Percentiles rank a stretch among this genome's conserved stretches.
Conservation (phyloP, 2,113 vertebrate genomes). For the Chionodraco myersi region DNA sequence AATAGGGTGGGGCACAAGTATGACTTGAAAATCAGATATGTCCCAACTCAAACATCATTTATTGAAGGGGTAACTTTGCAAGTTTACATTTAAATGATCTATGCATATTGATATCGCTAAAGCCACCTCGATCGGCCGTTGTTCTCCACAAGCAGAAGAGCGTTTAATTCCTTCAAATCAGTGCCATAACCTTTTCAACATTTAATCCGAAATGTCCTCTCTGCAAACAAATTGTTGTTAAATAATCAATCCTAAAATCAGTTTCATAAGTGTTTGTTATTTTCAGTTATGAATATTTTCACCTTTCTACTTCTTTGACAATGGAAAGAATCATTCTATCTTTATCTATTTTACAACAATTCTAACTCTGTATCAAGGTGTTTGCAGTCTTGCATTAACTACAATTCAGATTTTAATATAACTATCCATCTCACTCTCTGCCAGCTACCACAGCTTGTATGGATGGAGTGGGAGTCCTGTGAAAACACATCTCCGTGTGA, state of each 20-base stretch:
- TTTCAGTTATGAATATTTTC: background rate
- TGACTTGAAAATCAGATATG: background rate
- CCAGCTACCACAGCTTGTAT: background rate
- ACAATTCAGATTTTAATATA: background rate
- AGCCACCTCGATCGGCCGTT: slow-evolving; percentile 11
- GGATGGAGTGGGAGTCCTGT: background rate
- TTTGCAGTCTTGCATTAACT: no score
- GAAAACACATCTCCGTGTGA: background rate
- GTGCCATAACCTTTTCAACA: background rate
- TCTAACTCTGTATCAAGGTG: no score
- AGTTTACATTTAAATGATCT: background rate
- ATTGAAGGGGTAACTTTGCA: slow-evolving; percentile 2
- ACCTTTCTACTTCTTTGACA: background rate
- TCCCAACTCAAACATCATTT: background rate
- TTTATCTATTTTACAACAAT: background rate
- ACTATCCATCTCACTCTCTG: background rate
- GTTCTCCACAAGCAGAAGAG: background rate
- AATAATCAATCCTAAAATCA: background rate
- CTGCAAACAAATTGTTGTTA: background rate
- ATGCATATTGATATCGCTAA: no score
- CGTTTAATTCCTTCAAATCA: background rate
- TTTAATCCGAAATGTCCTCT: no score
- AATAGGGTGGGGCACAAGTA: background rate
- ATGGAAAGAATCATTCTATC: background rate
- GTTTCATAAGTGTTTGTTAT: background rate